Base-by-base conservation (phyloP, 2,797 vertebrate species). In the Sphaeramia orbicularis region DNA sequence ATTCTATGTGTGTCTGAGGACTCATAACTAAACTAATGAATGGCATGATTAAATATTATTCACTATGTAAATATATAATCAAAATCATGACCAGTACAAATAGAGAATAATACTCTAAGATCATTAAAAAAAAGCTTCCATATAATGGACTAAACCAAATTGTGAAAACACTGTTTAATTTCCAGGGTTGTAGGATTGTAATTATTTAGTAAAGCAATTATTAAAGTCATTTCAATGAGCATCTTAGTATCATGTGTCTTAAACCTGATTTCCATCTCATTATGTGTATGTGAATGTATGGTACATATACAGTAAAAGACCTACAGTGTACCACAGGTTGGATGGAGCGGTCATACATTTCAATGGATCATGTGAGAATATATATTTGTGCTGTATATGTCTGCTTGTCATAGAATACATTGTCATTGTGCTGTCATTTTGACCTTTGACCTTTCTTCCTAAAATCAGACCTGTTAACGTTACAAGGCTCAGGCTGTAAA, bases 271-370 rank as follows among this genome's bases (percentile, higher is more conserved):
- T 62, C 55, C 37, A 56, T 68, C 54, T 68, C 63, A 73, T 83
- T 72, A 56, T 87, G 58, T 82, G 65, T 45, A 55, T 64, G 80
- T 88, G 81, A 81, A 82, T 86, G 74, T 88, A 58, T 58, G 51
- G 55, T 76, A 36, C 62, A 60, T 67, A 66, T 73, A 71, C 40
- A 67, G 65, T 67, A 36, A 64, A 78, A 61, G 64, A 40, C 70
- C 72, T 77, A 74, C 61, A 56, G 37, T 52, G 36, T 63, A 49
- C 66, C 55, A 67, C 74, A 41, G 59, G 71, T 55, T 73, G 50
- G 71, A 59, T 73, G 35, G 9, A 65, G 24, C 16, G 62, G 55
- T 78, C 56, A 40, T 30, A 45, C 10, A 53, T 71, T 67, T 71
- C 3, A 14, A 51, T 80, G 63, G 61, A 75, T n/a, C n/a, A n/a